Evolutionary conservation across 1,140 invertebrate species (phyloP).

Genomic region (Drosophila tropicalis): DNA sequence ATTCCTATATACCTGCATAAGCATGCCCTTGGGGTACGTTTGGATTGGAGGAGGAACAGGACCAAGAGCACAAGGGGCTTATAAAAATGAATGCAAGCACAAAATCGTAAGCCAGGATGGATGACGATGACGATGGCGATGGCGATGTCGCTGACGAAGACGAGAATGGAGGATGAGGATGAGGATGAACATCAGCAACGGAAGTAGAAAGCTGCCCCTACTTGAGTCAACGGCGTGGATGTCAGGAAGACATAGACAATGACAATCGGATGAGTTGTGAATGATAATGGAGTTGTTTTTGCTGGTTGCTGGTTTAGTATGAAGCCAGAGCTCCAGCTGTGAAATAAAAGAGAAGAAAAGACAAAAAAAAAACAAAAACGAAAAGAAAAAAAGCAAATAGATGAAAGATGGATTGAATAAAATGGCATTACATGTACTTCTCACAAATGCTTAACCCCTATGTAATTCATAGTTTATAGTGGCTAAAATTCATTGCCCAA

Average conservation of each 20-base stretch:
- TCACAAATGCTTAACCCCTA: slow-evolving; percentile 26
- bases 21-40: slow-evolving; percentile 53
- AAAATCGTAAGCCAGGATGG: slow-evolving; percentile 56
- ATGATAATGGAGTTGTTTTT: slow-evolving; percentile 63
- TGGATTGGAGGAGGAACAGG: neutral
- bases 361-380: slow-evolving; percentile 10
- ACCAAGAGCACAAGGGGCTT: slow-evolving; percentile 24
- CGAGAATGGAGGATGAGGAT: slow-evolving; percentile 1
- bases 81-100: slow-evolving; percentile 61
- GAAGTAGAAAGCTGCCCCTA: slow-evolving; percentile 20
- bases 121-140: slow-evolving; percentile 25
- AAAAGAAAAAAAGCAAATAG: slow-evolving; percentile 32
- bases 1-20: slow-evolving; percentile 57
- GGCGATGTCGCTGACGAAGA: slow-evolving; percentile 4
- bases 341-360: neutral
- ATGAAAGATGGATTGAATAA: slow-evolving; percentile 56
- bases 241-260: slow-evolving; percentile 67
- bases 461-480: neutral
- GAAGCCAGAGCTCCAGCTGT: slow-evolving; percentile 14
- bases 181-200: neutral
- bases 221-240: slow-evolving; percentile 54
- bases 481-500: neutral
- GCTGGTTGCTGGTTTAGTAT: neutral
- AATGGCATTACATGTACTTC: slow-evolving; percentile 41
- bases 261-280: slow-evolving; percentile 80